Evolutionary conservation across 1,140 invertebrate genomes (phyloP).

Genomic region (Drosophila arawakana): DNA sequence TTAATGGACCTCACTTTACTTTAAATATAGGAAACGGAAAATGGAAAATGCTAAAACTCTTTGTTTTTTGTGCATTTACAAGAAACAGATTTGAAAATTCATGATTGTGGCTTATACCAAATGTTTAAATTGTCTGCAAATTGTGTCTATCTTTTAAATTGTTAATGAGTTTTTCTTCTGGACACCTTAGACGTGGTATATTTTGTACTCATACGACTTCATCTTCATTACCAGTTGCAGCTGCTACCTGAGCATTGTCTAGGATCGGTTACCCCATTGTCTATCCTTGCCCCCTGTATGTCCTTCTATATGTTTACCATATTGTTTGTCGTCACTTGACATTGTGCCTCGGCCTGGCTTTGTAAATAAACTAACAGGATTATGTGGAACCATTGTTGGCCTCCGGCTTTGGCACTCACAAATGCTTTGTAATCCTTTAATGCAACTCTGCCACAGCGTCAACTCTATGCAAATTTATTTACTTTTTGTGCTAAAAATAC

Average conservation of each 20-base stretch:
- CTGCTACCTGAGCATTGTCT: slow-evolving; percentile 25
- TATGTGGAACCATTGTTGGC: slow-evolving; percentile 64
- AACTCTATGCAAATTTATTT: slow-evolving; percentile 78
- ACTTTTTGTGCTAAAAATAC: slow-evolving; percentile 73
- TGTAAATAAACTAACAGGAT: slow-evolving; percentile 78
- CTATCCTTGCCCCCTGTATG: slow-evolving; percentile 23
- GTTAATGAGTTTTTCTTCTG: slow-evolving; percentile 43
- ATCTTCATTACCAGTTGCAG: slow-evolving; percentile 40
- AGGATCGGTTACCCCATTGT: slow-evolving; percentile 49
- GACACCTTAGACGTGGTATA: slow-evolving; percentile 16
- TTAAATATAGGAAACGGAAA: slow-evolving; percentile 34
- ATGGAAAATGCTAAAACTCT: slow-evolving; percentile 34
- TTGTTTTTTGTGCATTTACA: slow-evolving; percentile 11
- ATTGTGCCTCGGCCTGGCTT: slow-evolving; percentile 48
- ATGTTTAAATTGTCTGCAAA: slow-evolving; percentile 39
- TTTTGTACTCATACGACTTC: slow-evolving; percentile 35
- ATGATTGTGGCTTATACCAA: slow-evolving; percentile 26
- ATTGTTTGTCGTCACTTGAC: slow-evolving; percentile 63
- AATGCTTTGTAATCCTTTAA: slow-evolving; percentile 67
- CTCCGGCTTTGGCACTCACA: slow-evolving; percentile 47
- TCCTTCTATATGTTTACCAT: slow-evolving; percentile 32
- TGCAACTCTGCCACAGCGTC: slow-evolving; percentile 39
- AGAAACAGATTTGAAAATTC: slow-evolving; percentile 29
- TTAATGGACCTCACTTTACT: slow-evolving; percentile 60
- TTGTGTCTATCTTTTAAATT: slow-evolving; percentile 33